A percentile compares a stretch with the other conserved stretches of the same genome.
Conservation (phyloP, 2,113 vertebrate species). For the Coreoperca whiteheadi region DNA sequence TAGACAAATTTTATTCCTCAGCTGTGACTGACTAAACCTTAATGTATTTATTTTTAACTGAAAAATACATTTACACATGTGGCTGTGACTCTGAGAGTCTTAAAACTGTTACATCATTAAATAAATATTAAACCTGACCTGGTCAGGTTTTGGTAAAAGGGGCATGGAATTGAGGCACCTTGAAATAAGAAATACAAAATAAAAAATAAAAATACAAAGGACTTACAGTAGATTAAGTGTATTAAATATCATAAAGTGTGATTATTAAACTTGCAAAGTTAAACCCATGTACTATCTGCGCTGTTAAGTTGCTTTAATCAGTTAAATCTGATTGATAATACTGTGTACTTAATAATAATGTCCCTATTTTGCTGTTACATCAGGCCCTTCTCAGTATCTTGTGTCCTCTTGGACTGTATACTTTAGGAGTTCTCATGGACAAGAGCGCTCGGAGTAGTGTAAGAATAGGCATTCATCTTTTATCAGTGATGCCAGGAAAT, state of each 20-base stretch:
- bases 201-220: background rate
- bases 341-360: background rate
- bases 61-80: background rate
- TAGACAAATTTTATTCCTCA: background rate
- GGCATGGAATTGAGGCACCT: background rate
- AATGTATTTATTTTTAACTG: background rate
- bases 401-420: background rate
- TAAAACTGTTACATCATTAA: background rate
- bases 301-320: background rate
- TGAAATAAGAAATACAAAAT: too few relatives aligned
- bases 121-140: background rate
- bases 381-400: slow-evolving; percentile 9
- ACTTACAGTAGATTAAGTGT: background rate
- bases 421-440: slow-evolving; percentile 19
- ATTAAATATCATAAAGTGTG: background rate
- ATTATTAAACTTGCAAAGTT: background rate
- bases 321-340: background rate
- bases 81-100: background rate
- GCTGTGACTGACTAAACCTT: slow-evolving; percentile 10
- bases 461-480: slow-evolving; percentile 68
- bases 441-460: slow-evolving; percentile 31
- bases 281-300: background rate
- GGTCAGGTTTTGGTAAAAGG: background rate
- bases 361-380: background rate
- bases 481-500: slow-evolving; percentile 65